Percentiles rank a stretch among this genome's conserved stretches.
phyloP scores from a whole-genome alignment of 2,888 invertebrate species.

The Octodonta nipae region DNA sequence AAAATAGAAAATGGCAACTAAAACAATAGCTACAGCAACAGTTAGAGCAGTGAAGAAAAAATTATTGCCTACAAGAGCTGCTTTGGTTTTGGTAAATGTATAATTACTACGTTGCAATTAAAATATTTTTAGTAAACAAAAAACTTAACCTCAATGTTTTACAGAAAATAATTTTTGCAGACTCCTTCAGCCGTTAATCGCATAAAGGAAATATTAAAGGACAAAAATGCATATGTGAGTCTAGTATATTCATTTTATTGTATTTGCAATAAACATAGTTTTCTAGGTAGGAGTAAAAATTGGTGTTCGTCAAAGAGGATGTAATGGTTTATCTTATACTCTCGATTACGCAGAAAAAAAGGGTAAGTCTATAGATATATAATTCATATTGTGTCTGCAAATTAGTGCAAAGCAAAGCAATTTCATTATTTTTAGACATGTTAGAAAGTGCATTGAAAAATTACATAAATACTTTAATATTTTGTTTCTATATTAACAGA shows the following conservation, averaged over 20 bases:
- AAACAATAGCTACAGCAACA: constrained; percentile 72
- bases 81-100: constrained; percentile 50
- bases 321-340: constrained; percentile 95
- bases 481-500: no score
- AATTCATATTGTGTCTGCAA: no score
- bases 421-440: no score
- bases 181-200: constrained; percentile 74
- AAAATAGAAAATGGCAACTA: constrained; percentile 71
- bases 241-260: not conserved
- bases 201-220: constrained; percentile 66
- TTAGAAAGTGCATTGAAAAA: not conserved
- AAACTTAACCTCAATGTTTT: constrained; percentile 17
- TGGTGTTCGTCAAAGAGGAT: constrained; percentile 92
- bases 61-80: constrained; percentile 69
- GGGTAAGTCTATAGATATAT: constrained; percentile 38
- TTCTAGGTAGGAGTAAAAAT: constrained; percentile 75
- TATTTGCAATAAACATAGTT: not conserved
- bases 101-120: constrained; percentile 6
- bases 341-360: constrained; percentile 84
- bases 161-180: constrained; percentile 33
- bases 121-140: constrained; percentile 3
- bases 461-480: not conserved
- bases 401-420: no score
- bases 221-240: constrained; percentile 59
- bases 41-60: constrained; percentile 75